phyloP scores from a whole-genome alignment of 1,140 invertebrate species.

The Drosophila neocordata region DNA sequence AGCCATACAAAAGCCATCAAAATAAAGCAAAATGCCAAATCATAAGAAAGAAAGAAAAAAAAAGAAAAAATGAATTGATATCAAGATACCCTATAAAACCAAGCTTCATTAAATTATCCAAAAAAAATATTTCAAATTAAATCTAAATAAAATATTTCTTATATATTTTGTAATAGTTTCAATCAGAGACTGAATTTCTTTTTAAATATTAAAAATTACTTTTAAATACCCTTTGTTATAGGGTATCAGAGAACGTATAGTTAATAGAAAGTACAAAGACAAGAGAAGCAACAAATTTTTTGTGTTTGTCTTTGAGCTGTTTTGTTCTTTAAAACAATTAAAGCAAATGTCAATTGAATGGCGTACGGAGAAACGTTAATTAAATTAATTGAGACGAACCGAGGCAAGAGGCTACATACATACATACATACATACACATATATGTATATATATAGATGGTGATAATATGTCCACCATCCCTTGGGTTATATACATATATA shows the following conservation, averaged over 20 bases:
- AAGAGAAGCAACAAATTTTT: constrained; percentile 1
- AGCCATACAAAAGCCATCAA: constrained; percentile 20
- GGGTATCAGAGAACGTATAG: background rate
- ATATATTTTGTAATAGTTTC: no score
- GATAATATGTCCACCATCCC: background rate
- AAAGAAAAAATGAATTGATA: no score
- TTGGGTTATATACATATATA: background rate
- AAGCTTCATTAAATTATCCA: no score
- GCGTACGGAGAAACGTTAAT: constrained; percentile 17
- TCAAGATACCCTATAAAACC: background rate
- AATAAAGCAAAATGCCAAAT: constrained; percentile 10
- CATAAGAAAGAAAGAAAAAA: no score
- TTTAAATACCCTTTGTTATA: background rate
- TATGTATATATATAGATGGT: background rate
- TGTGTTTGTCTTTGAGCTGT: background rate
- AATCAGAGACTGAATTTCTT: no score
- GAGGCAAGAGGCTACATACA: background rate
- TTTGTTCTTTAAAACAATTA: constrained; percentile 20
- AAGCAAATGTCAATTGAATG: constrained; percentile 18
- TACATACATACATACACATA: background rate
- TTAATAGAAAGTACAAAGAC: background rate
- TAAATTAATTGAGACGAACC: constrained; percentile 19
- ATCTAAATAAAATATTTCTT: no score
- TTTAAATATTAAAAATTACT: background rate
- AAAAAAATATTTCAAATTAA: no score